Percentiles rank a stretch among this genome's conserved stretches.
These are phyloP conservation scores for Falco concolor DNA, from an alignment of 2,797 vertebrate species.

Conservation along the genomic window DNA sequence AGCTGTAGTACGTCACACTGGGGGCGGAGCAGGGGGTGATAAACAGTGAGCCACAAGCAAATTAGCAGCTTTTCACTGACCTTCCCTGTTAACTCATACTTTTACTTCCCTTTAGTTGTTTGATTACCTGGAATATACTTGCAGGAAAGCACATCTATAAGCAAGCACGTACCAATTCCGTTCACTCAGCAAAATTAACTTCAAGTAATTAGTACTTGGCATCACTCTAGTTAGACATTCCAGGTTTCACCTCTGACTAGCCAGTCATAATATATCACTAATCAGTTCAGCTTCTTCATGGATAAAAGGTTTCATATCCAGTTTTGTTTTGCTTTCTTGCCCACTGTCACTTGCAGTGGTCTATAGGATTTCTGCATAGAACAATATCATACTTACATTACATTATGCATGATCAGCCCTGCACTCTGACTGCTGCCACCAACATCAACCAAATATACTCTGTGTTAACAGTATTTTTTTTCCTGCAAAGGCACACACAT, in stretches of 20 bases:
- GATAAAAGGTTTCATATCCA: neutral
- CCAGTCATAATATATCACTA: neutral
- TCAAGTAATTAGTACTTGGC: neutral
- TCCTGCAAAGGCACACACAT: neutral
- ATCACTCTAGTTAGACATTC: neutral
- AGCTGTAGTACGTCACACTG: neutral
- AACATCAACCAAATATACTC: neutral
- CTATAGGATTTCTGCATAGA: neutral
- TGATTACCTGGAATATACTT: neutral
- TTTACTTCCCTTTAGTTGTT: neutral
- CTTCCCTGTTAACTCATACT: neutral
- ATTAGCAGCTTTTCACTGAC: neutral
- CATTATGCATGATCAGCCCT: neutral
- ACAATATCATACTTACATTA: neutral
- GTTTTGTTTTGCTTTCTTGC: neutral
- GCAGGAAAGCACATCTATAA: neutral
- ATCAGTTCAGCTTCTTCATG: neutral
- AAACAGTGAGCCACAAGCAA: neutral
- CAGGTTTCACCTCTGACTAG: neutral
- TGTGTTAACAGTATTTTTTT: neutral
- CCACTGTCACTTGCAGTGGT: neutral
- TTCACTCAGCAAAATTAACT: slow-evolving; percentile 8
- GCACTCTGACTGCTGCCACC: neutral
- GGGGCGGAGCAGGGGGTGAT: neutral
- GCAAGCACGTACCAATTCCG: neutral